Conservation (phyloP, 2,888 invertebrate species). For the Linnaemya vulpina region DNA sequence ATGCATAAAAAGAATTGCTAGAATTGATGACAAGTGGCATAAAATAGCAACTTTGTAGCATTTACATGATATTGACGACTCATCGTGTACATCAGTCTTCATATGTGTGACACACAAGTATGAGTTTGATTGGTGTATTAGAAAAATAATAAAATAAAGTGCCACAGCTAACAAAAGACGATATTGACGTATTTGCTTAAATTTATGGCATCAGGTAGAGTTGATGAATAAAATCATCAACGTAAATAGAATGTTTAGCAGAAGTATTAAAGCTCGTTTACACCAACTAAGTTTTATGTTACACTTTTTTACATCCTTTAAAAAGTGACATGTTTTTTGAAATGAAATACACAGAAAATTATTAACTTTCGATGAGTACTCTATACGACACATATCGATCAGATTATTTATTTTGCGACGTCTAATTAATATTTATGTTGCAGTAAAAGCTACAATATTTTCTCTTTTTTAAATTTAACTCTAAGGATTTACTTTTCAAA, state of each 20-base stretch:
- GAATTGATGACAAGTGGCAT: slow-evolving; percentile 30
- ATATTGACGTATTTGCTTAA: not conserved
- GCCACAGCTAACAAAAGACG: not conserved
- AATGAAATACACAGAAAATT: slow-evolving; percentile 13
- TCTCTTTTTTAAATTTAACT: too few species aligned
- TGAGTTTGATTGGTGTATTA: not conserved
- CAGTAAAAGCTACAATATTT: too few species aligned
- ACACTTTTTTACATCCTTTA: slow-evolving; percentile 30
- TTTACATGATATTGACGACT: not conserved
- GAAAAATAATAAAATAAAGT: slow-evolving; percentile 18
- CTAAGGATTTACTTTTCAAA: too few species aligned
- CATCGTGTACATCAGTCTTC: not conserved
- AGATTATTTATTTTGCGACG: too few species aligned
- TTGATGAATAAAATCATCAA: slow-evolving; percentile 31
- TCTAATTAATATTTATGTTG: too few species aligned
- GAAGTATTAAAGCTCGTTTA: not conserved
- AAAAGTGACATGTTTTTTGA: slow-evolving; percentile 30
- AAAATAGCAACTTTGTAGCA: slow-evolving; percentile 42
- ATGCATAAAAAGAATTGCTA: slow-evolving; percentile 18
- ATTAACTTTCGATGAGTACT: not conserved
- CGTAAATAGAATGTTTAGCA: slow-evolving; percentile 2
- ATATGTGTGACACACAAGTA: slow-evolving; percentile 8
- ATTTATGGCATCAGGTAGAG: not conserved
- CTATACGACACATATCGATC: not conserved
- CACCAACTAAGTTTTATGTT: too few species aligned